A percentile compares a stretch with the other conserved stretches of the same genome.
These are phyloP conservation scores for Dreissena polymorpha DNA, from an alignment of 1,140 invertebrate species.

Conservation along the genomic window DNA sequence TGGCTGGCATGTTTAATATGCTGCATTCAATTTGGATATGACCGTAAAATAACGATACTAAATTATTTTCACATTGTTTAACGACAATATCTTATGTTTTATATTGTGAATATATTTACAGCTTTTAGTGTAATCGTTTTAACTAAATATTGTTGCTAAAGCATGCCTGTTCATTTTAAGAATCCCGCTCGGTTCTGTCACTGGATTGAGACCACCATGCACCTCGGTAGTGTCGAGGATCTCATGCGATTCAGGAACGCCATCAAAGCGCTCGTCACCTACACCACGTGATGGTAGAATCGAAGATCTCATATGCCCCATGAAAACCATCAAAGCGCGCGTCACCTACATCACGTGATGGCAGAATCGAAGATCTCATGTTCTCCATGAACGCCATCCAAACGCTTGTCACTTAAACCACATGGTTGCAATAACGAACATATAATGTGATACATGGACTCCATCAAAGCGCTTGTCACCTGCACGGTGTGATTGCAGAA, in stretches of 20 bases:
- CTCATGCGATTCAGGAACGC: conserved; percentile 39
- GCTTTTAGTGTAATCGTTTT: no score
- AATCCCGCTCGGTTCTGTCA: conserved; percentile 18
- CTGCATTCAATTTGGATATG: background rate
- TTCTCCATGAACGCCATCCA: background rate
- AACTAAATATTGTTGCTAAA: no score
- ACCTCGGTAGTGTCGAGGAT: conserved; percentile 36
- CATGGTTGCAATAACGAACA: no score
- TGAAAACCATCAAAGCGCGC: no score
- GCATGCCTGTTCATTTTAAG: conserved; percentile 4
- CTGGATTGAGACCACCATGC: conserved; percentile 20
- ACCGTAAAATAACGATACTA: background rate
- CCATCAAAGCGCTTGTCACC: no score
- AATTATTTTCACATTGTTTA: conserved; percentile 1
- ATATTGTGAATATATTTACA: no score
- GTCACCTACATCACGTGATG: no score
- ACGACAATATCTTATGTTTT: background rate
- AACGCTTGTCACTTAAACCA: background rate
- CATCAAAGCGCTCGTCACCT: conserved; percentile 5
- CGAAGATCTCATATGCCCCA: no score
- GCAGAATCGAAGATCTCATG: no score
- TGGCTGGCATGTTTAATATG: background rate
- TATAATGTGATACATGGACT: no score
- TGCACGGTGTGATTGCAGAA: no score
- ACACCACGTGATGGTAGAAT: no score